A percentile compares a stretch with the other conserved stretches of the same genome.
Conservation (phyloP, 2,888 invertebrate genomes). For the Drosophila antonietae region DNA sequence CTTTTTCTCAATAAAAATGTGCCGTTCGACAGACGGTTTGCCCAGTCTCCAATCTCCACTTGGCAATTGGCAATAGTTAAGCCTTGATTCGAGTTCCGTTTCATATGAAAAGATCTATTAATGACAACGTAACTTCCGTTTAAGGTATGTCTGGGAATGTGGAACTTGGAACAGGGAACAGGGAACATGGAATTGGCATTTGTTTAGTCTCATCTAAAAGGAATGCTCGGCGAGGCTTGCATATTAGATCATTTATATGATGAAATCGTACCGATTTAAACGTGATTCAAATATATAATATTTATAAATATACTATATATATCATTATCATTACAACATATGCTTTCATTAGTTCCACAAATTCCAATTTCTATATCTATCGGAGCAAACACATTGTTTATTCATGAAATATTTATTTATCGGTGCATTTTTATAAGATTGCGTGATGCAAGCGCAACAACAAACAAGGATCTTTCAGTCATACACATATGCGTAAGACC, state of each 20-base stretch:
- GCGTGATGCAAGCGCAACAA: not conserved
- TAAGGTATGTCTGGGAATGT: slow-evolving; percentile 8
- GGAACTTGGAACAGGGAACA: not conserved
- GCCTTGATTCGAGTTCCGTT: slow-evolving; percentile 31
- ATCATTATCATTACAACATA: not conserved
- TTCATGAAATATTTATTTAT: not conserved
- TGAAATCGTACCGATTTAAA: not conserved
- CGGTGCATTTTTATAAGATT: not conserved
- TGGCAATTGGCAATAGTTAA: slow-evolving; percentile 5
- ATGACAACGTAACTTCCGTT: slow-evolving; percentile 29
- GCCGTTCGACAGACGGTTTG: slow-evolving; percentile 12
- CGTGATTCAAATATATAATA: slow-evolving; percentile 1
- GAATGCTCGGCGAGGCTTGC: not conserved
- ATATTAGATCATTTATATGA: slow-evolving; percentile 8
- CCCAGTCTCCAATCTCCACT: not conserved
- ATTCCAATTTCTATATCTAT: slow-evolving; percentile 4
- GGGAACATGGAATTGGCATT: not conserved
- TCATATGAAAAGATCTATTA: slow-evolving; percentile 12
- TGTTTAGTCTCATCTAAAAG: not conserved
- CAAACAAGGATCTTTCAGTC: slow-evolving; percentile 11
- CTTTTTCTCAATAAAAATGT: slow-evolving; percentile 39
- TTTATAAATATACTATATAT: not conserved
- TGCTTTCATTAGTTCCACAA: not conserved
- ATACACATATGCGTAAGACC: not conserved
- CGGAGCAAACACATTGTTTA: not conserved